Percentiles rank a stretch among this genome's conserved stretches.
Conservation (phyloP, 2,888 invertebrate species). For the Clusia tigrina region DNA sequence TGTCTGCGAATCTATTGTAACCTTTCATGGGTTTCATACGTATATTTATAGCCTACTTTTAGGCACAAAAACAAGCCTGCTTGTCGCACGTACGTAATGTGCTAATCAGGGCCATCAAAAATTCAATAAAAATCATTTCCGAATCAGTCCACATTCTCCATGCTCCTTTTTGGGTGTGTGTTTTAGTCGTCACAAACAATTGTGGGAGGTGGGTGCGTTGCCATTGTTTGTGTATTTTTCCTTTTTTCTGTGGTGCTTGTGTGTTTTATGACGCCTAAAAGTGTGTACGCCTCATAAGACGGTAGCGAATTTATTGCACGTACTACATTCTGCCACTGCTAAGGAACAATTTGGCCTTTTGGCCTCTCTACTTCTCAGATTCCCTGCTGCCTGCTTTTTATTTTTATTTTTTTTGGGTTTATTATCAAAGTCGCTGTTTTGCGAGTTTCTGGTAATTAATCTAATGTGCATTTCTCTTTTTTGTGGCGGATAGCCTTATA, state of each 20-base stretch:
- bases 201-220: too few relatives aligned
- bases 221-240: not conserved
- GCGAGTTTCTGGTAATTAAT: not conserved
- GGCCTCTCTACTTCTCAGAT: not conserved
- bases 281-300: not conserved
- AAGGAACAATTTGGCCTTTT: constrained; percentile 3
- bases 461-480: not conserved
- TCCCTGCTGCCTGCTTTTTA: not conserved
- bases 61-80: not conserved
- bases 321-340: not conserved
- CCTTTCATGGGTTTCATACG: too few relatives aligned
- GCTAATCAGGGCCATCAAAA: not conserved
- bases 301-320: not conserved
- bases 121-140: constrained; percentile 8
- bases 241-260: not conserved
- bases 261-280: constrained; percentile 12
- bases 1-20: too few relatives aligned
- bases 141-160: not conserved
- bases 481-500: not conserved
- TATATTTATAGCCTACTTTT: not conserved
- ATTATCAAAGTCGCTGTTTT: not conserved
- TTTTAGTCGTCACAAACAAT: too few relatives aligned
- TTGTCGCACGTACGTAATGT: not conserved
- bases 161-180: too few relatives aligned
- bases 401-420: not conserved